Percentiles rank a stretch among this genome's conserved stretches.
Conservation (phyloP, 2,113 vertebrate genomes). For the Plecotus auritus region DNA sequence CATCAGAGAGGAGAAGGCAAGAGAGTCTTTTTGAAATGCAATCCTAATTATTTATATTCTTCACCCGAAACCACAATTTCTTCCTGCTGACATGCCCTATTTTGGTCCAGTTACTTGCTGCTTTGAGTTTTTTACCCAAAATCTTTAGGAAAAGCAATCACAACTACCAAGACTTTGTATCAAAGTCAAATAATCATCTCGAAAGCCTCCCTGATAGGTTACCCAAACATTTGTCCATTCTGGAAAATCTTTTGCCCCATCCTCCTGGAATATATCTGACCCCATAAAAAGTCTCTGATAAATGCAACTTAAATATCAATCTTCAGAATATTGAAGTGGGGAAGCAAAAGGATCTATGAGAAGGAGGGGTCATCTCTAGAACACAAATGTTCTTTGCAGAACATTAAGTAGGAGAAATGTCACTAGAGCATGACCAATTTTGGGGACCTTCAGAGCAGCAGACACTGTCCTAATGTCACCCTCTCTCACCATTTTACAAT, state of each 20-base stretch:
- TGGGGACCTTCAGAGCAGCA: accelerated
- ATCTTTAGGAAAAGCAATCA: not conserved
- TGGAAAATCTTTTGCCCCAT: not conserved
- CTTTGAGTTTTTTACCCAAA: not conserved
- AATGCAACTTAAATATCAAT: not conserved
- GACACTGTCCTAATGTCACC: not conserved
- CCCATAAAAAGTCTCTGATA: not conserved
- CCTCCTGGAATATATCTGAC: not conserved
- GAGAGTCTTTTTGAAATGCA: not conserved
- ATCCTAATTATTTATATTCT: not conserved
- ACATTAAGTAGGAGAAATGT: not conserved
- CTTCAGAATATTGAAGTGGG: not conserved
- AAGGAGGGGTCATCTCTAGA: not conserved
- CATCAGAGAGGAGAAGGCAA: not conserved
- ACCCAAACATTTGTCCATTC: conserved; percentile 11
- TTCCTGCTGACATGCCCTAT: not conserved
- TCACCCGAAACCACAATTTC: not conserved
- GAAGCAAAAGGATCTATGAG: not conserved
- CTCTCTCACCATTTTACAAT: not conserved
- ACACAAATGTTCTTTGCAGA: not conserved
- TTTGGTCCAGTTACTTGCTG: not conserved
- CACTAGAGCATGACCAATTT: not conserved
- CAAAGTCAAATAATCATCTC: not conserved
- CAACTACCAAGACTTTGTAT: not conserved
- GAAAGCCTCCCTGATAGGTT: not conserved